Evolutionary conservation across 1,140 invertebrate species (phyloP).

Genomic region (Tetramorium alpestre): DNA sequence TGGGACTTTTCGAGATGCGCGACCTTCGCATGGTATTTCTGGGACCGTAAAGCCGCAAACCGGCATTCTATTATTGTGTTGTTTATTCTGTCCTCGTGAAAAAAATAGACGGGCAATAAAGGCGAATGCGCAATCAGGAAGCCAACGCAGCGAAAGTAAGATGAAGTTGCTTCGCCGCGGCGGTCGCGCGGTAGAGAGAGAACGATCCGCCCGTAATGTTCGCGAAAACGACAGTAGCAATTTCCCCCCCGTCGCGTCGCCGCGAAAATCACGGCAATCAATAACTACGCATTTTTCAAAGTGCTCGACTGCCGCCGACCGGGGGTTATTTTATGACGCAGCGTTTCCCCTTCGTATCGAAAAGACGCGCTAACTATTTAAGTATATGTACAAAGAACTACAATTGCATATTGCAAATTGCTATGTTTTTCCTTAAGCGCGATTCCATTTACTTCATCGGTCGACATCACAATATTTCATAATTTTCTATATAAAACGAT

Average conservation of each 20-base stretch:
- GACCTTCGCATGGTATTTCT: slow-evolving; percentile 22
- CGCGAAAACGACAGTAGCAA: slow-evolving; percentile 60
- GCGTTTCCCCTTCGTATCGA: not conserved
- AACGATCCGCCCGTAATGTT: slow-evolving; percentile 43
- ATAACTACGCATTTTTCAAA: slow-evolving; percentile 52
- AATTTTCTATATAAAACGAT: not conserved
- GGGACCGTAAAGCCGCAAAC: not conserved
- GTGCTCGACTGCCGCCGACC: not conserved
- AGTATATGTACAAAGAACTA: not conserved
- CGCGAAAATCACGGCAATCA: slow-evolving; percentile 54
- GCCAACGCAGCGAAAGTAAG: slow-evolving; percentile 31
- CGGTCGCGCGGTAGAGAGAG: not conserved
- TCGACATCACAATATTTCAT: not conserved
- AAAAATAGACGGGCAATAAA: slow-evolving; percentile 30
- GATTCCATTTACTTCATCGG: not conserved
- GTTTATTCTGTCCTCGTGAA: not conserved
- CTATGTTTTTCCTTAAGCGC: not conserved
- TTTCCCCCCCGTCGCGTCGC: slow-evolving; percentile 30
- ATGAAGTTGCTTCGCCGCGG: not conserved
- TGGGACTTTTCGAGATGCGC: not conserved
- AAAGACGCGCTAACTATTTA: not conserved
- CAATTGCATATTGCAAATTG: not conserved
- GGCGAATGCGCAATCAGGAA: slow-evolving; percentile 25
- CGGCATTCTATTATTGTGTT: not conserved
- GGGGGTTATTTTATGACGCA: not conserved